phyloP scores from a whole-genome alignment of 2,113 vertebrate species.

The Carassius gibelio region DNA sequence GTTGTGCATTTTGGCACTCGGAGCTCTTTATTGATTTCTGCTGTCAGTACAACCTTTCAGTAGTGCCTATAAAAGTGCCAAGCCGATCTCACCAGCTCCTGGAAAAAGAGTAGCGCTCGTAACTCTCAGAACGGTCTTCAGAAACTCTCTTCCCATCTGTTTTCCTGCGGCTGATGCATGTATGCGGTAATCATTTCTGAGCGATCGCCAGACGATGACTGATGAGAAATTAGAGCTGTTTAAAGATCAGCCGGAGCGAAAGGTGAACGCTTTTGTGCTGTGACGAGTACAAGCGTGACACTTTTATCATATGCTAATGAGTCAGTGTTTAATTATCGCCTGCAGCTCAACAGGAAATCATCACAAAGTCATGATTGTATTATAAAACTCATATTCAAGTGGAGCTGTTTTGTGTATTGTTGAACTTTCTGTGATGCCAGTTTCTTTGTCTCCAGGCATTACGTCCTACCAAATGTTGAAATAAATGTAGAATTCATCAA shows the following conservation, averaged over 20 bases:
- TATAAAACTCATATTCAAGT: background rate
- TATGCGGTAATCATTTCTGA: background rate
- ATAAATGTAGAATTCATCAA: too few species aligned
- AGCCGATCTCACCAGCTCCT: background rate
- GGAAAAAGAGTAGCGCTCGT: background rate
- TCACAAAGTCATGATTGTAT: background rate
- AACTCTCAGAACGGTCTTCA: too few species aligned
- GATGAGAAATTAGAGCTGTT: background rate
- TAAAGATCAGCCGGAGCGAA: background rate
- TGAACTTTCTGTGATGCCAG: background rate
- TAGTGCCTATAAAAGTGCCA: background rate
- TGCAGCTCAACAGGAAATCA: background rate
- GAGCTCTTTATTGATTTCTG: slow-evolving; percentile 17
- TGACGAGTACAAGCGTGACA: background rate
- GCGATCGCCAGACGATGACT: background rate
- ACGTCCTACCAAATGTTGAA: slow-evolving; percentile 87
- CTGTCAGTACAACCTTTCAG: slow-evolving; percentile 3
- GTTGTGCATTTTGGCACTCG: background rate
- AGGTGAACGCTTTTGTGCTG: background rate
- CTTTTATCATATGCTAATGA: background rate
- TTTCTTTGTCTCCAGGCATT: slow-evolving; percentile 71
- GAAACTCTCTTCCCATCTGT: background rate
- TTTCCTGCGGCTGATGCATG: background rate
- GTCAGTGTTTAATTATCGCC: background rate
- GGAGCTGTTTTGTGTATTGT: background rate